Evolutionary conservation across 35 echinoderm and acorn worm genomes (phyloP).

Genomic region (Eucidaris tribuloides): DNA sequence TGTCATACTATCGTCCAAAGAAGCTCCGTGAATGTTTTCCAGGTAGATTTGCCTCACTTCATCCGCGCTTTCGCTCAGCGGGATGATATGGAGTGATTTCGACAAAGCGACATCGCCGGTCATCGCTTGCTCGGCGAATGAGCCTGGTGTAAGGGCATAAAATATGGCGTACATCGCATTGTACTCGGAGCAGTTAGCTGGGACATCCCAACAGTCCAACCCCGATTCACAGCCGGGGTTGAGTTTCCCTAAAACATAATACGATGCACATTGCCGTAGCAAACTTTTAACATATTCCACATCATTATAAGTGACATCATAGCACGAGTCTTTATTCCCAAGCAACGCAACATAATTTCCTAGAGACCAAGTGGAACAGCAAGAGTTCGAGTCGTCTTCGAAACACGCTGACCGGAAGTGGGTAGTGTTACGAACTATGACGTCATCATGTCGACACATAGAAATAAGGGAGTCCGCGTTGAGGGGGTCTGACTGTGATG

Average conservation of each 20-base stretch:
- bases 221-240: background rate
- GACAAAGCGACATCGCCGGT: background rate
- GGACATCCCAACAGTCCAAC: background rate
- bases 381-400: background rate
- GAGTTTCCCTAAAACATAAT: conserved; percentile 17
- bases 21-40: conserved; percentile 44
- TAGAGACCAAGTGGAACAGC: conserved; percentile 71
- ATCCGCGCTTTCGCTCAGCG: background rate
- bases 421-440: conserved; percentile 11
- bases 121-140: conserved; percentile 13
- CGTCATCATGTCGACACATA: conserved; percentile 26
- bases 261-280: conserved; percentile 26
- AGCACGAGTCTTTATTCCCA: conserved; percentile 58
- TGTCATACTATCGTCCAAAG: conserved; percentile 35
- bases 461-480: background rate
- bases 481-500: background rate
- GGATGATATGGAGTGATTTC: conserved; percentile 26
- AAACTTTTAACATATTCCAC: conserved; percentile 7
- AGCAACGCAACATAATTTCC: conserved; percentile 59
- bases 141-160: conserved; percentile 24
- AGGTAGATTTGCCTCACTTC: conserved; percentile 26
- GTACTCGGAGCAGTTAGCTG: conserved; percentile 40
- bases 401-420: background rate
- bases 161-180: conserved; percentile 58
- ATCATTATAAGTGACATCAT: conserved; percentile 54